phyloP scores from a whole-genome alignment of 2,888 invertebrate species.

The Cerceris rybyensis region DNA sequence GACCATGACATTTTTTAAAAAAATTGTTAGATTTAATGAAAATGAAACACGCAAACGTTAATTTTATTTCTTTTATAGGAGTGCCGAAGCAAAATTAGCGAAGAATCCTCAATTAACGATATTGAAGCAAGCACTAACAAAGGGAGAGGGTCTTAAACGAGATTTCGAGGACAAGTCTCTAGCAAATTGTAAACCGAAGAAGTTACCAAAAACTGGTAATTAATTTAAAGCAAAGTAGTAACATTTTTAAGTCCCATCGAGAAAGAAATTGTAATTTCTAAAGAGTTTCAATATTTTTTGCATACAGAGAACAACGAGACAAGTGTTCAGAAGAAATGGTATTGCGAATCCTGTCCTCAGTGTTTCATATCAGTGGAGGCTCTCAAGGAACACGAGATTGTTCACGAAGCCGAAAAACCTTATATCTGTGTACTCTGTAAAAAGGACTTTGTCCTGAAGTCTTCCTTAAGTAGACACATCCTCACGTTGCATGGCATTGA shows the following conservation, averaged over 20 bases:
- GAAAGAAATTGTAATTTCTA: too few relatives aligned
- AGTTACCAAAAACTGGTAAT: conserved; percentile 76
- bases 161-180: conserved; percentile 74
- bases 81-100: conserved; percentile 82
- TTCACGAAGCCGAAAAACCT: conserved; percentile 77
- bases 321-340: conserved; percentile 74
- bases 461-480: conserved; percentile 83
- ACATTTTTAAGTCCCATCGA: too few relatives aligned
- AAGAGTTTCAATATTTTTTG: too few relatives aligned
- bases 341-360: conserved; percentile 76
- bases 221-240: conserved; percentile 25
- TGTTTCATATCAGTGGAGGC: conserved; percentile 73
- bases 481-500: conserved; percentile 83
- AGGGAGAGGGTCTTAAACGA: conserved; percentile 73
- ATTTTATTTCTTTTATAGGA: conserved; percentile 46
- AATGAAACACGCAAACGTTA: too few relatives aligned
- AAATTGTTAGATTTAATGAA: background rate
- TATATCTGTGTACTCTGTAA: conserved; percentile 84
- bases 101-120: conserved; percentile 81
- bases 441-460: conserved; percentile 81
- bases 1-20: background rate
- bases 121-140: conserved; percentile 79
- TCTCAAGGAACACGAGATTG: conserved; percentile 75
- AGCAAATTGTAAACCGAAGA: conserved; percentile 74
- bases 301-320: conserved; percentile 61